phyloP scores from a whole-genome alignment of 2,888 invertebrate genomes.

The Rhimphoctona megacephalus region DNA sequence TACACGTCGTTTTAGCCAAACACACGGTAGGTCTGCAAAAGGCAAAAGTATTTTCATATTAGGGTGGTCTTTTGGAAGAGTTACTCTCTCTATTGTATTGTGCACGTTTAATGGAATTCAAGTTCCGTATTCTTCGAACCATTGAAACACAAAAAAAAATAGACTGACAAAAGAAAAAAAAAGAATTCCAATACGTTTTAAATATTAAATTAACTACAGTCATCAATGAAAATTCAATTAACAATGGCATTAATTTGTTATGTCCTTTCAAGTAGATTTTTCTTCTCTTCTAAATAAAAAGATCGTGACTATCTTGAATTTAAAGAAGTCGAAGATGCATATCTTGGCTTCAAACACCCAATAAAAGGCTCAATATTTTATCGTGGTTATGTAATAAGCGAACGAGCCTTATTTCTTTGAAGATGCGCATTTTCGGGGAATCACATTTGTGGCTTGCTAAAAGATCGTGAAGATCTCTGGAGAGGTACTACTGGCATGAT shows the following conservation, averaged over 20 bases:
- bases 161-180: not conserved
- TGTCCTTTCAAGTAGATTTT: not conserved
- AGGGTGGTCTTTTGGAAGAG: constrained; percentile 17
- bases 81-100: constrained; percentile 4
- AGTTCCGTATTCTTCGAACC: not conserved
- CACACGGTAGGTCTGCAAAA: constrained; percentile 31
- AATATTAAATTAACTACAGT: not conserved
- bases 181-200: not conserved
- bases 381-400: constrained; percentile 21
- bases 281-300: not conserved
- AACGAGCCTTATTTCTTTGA: constrained; percentile 43
- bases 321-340: not conserved
- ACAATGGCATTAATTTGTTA: not conserved
- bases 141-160: not conserved
- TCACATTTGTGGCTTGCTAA: constrained; percentile 63
- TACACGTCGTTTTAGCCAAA: constrained; percentile 48
- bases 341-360: not conserved
- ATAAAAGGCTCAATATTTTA: constrained; percentile 3
- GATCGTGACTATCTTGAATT: not conserved
- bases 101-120: not conserved
- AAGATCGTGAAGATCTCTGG: constrained; percentile 61
- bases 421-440: constrained; percentile 62
- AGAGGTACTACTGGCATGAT: constrained; percentile 57
- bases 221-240: not conserved
- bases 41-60: constrained; percentile 27